These are phyloP conservation scores for Rhinophrynus dorsalis DNA, from an alignment of 2,797 vertebrate genomes.

Conservation along the genomic window DNA sequence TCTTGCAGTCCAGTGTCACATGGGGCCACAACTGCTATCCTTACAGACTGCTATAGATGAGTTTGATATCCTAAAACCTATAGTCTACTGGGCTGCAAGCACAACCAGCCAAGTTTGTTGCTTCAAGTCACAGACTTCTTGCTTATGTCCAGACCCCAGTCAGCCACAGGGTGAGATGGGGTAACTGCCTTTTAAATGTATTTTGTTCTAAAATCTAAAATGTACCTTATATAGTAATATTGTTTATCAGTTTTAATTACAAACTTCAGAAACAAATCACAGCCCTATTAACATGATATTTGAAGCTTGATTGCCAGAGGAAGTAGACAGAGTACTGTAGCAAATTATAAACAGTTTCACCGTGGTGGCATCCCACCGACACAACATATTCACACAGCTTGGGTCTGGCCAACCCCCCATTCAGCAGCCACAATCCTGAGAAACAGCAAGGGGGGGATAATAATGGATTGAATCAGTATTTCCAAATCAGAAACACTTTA, in stretches of 20 bases:
- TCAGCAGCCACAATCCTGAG: not conserved
- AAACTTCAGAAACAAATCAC: not conserved
- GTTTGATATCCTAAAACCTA: no score
- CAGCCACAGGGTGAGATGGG: no score
- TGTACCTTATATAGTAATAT: not conserved
- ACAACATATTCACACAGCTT: not conserved
- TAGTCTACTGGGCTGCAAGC: no score
- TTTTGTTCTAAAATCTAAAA: not conserved
- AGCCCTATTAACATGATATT: not conserved
- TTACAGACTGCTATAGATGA: no score
- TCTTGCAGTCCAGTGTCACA: no score
- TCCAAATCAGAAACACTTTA: no score
- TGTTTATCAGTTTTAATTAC: not conserved
- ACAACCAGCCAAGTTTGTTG: no score
- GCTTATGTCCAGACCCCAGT: no score
- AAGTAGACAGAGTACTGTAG: not conserved
- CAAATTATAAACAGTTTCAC: not conserved
- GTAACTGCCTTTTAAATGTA: no score
- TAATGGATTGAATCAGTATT: no score
- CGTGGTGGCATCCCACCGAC: constrained; percentile 1
- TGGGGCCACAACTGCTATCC: no score
- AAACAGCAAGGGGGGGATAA: constrained; percentile 3
- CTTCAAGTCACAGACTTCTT: no score
- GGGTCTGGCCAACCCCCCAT: not conserved
- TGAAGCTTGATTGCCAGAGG: not conserved